Base-by-base conservation (phyloP, 2,113 vertebrate species). In the Otis tarda region DNA sequence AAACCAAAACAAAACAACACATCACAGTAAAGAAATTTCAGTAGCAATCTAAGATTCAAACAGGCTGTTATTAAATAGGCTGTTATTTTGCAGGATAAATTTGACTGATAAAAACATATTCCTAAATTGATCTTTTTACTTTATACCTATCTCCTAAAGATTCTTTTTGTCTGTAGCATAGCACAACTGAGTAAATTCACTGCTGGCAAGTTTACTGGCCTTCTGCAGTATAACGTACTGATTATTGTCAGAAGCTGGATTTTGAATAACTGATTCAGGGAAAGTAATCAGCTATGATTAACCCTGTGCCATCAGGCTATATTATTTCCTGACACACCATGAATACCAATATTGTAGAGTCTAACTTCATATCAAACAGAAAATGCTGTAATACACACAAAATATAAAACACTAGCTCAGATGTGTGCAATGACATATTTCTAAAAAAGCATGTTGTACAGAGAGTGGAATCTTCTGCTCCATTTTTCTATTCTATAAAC, bases 401-500 rank as follows among this genome's bases (percentile, higher is more conserved):
- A 37, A 35, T 35, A 8, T 1, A 74, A 52, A 2, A 1, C 21
- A 24, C 25, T n/a, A 52, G 69, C 23, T 3, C 1, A 0, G 28
- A 59, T 9, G 4, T 13, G 11, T 45, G 37, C 24, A 64, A 49
- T 60, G 19, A 80, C 3, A 6, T 43, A n/a, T 80, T 63, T 80
- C 43, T 87, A 69, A 69, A 81, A 45, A 84, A 11, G 19, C 16
- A 61, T 30, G 14, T 17, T 69, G 22, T 37, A 73, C 12, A 55
- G 19, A 64, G 8, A 80, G 24, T 45, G 31, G 37, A 78, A 61
- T 82, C 78, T 74, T 74, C 21, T 78, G 24, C 11, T 80, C 20
- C 18, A 35, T 37, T 25, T 93, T 93, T 87, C 27, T 57, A 31
- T 91, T 75, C 18, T 65, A 30, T 12, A 87, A 73, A 73, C 4